These are phyloP conservation scores for Drosophila mettleri DNA, from an alignment of 2,888 invertebrate genomes.

Conservation along the genomic window DNA sequence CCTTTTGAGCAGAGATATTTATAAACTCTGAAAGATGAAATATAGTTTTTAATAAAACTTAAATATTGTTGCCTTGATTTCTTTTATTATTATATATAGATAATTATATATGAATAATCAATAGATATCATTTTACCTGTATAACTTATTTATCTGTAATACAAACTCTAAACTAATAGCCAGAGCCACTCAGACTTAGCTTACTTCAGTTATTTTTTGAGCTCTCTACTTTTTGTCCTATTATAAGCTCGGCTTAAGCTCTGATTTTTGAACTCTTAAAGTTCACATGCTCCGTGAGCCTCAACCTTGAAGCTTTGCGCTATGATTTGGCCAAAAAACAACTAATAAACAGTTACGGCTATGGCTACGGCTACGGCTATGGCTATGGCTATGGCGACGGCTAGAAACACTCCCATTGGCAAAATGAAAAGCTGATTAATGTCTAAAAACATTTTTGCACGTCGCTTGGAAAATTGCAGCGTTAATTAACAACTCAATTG, in stretches of 20 bases:
- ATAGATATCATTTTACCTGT: too few relatives aligned
- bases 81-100: too few relatives aligned
- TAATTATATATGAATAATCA: too few relatives aligned
- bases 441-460: constrained; percentile 57
- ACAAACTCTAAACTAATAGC: too few relatives aligned
- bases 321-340: constrained; percentile 7
- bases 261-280: constrained; percentile 26
- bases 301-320: constrained; percentile 35
- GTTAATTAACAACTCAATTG: constrained; percentile 78
- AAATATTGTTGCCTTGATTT: too few relatives aligned
- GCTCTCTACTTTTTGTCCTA: not conserved
- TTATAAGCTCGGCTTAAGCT: not conserved
- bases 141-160: too few relatives aligned
- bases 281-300: constrained; percentile 10
- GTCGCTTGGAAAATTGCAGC: constrained; percentile 45
- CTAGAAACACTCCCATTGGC: constrained; percentile 33
- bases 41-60: too few relatives aligned
- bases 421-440: constrained; percentile 59
- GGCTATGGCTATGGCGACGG: too few relatives aligned
- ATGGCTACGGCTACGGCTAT: not conserved
- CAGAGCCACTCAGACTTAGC: too few relatives aligned
- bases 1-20: too few relatives aligned
- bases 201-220: too few relatives aligned
- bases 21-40: too few relatives aligned
- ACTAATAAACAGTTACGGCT: not conserved